A percentile compares a stretch with the other conserved stretches of the same genome.
Evolutionary conservation across 2,888 invertebrate species (phyloP).

Genomic region (Hydriomena furcata): DNA sequence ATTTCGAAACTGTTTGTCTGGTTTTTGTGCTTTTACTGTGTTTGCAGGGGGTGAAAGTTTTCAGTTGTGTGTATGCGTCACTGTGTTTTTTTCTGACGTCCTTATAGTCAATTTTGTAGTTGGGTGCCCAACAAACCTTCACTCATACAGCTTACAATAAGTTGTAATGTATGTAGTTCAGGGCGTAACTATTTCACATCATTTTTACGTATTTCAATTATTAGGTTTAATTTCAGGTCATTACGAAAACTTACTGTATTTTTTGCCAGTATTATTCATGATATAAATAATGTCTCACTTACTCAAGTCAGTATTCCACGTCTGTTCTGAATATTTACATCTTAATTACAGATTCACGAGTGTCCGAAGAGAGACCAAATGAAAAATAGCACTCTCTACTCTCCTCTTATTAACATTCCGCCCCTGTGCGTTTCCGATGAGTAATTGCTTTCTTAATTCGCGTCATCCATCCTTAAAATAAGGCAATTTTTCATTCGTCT

Average conservation of each 20-base stretch:
- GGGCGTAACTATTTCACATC: no score
- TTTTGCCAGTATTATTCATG: no score
- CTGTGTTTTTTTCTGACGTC: no score
- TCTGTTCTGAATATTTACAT: constrained; percentile 51
- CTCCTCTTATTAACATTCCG: constrained; percentile 80
- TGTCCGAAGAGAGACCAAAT: constrained; percentile 61
- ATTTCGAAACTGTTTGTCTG: constrained; percentile 27
- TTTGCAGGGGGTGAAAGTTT: background rate
- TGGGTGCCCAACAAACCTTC: no score
- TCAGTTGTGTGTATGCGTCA: no score
- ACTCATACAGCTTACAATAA: no score
- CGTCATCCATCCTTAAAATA: constrained; percentile 82
- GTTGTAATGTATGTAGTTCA: no score
- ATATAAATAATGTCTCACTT: background rate
- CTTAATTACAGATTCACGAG: constrained; percentile 69
- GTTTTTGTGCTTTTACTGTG: constrained; percentile 11
- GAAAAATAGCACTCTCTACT: constrained; percentile 74
- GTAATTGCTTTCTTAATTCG: constrained; percentile 84
- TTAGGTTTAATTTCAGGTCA: no score
- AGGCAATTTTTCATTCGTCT: constrained; percentile 78
- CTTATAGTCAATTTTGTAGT: no score
- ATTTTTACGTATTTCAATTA: no score
- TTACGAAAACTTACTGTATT: no score
- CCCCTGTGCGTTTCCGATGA: constrained; percentile 79
- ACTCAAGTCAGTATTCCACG: constrained; percentile 30